Evolutionary conservation across 2,113 vertebrate genomes (phyloP), one percentile per base, ranked within the genome.

Genomic region (Cygnus buccinator): DNA sequence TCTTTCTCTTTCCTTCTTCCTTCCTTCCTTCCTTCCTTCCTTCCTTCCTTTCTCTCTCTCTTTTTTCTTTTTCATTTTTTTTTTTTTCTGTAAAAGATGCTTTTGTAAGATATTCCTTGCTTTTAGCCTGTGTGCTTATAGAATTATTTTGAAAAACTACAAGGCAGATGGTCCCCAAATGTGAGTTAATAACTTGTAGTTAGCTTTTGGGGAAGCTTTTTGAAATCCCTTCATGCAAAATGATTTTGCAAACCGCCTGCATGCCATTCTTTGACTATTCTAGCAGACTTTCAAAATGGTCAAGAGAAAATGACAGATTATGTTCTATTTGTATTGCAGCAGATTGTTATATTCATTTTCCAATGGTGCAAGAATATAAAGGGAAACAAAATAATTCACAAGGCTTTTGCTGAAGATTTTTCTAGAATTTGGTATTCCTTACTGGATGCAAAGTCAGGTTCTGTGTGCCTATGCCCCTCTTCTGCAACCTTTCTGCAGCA

Each of bases 201-300:
- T 95, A 93, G 95, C 85, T 94, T 94, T 94, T 93, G 87, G 54
- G 71, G 82, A 95, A 97, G 89, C 84, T 95, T 95, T 97, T 71
- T 85, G 28, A 95, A 96, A 94, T 93, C 82, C 22, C 50, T 73
- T 85, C 89, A 91, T 71, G 94, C 78, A 93, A 91, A 95, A 93
- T 86, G 59, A 90, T 97, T 96, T 93, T 15, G 13, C 41, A 83
- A 83, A 83, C 74, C 44, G 84, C 63, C 72, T 81, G 25, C 26
- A 15, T 82, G 54, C 44, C 55, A 23, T 90, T 73, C 74, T 95
- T 89, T 25, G 44, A n/a, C 62, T 89, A 4, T 52, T 89, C 72
- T 54, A 79, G 80, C 33, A 83, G 70, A 48, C 39, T 70, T 94
- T 91, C 84, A 68, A 87, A 95, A 87, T 9, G 33, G 35, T 17